phyloP scores from a whole-genome alignment of 1,140 invertebrate species.

The Mya arenaria region DNA sequence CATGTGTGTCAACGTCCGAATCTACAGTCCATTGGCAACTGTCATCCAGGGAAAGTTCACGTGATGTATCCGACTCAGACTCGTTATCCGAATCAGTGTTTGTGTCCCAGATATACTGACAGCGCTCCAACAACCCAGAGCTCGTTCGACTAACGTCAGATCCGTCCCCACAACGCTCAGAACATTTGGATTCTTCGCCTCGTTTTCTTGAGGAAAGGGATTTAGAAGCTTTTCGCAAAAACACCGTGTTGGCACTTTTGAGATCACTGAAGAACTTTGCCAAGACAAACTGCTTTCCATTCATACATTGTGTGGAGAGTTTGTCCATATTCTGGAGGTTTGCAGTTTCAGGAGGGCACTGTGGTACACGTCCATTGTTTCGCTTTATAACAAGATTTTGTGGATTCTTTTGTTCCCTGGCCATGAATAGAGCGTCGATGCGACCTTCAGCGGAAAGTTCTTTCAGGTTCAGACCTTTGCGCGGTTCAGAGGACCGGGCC shows the following conservation, averaged over 20 bases:
- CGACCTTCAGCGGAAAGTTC: not conserved
- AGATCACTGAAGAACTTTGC: not conserved
- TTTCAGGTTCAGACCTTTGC: not conserved
- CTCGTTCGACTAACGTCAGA: not conserved
- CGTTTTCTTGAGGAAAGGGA: not conserved
- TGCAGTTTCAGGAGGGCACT: not conserved
- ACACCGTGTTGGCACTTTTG: not conserved
- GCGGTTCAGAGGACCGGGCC: not conserved
- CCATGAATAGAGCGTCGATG: slow-evolving; percentile 1
- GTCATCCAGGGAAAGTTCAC: not conserved
- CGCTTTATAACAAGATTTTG: not conserved
- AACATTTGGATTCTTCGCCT: too few relatives aligned
- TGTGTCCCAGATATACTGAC: not conserved
- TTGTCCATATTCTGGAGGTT: not conserved
- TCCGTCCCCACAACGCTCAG: not conserved
- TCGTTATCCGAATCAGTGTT: not conserved
- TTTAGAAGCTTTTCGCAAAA: not conserved
- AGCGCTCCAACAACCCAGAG: not conserved
- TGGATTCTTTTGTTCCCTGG: not conserved
- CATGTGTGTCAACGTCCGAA: not conserved
- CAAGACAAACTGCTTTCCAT: not conserved
- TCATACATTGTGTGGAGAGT: not conserved
- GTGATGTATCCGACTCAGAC: not conserved
- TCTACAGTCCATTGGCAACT: not conserved
- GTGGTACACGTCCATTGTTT: not conserved